These are phyloP conservation scores for Rhyacichthys aspro DNA, from an alignment of 2,797 vertebrate species.

Conservation along the genomic window DNA sequence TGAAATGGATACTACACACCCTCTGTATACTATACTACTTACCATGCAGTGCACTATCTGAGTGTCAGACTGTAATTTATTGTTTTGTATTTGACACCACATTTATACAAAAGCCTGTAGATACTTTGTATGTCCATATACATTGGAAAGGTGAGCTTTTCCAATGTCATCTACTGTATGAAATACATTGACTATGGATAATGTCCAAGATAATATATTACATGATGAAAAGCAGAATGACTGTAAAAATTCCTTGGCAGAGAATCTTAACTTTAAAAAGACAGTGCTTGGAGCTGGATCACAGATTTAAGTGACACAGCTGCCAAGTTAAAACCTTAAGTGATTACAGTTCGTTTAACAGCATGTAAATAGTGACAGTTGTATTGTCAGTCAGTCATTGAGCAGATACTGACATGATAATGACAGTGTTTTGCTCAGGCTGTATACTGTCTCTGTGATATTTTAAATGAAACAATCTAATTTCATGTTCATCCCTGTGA, in stretches of 20 bases:
- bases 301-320: background rate
- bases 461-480: slow-evolving; percentile 19
- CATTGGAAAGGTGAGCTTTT: background rate
- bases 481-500: slow-evolving; percentile 3
- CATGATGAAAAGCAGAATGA: slow-evolving; percentile 22
- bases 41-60: background rate
- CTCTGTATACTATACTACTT: background rate
- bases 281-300: background rate
- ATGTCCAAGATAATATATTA: no score
- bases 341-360: slow-evolving; percentile 7
- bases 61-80: background rate
- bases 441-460: background rate
- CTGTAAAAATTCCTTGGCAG: slow-evolving; percentile 11
- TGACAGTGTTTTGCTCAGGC: slow-evolving; percentile 23
- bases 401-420: slow-evolving; percentile 15
- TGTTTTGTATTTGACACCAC: slow-evolving; percentile 2
- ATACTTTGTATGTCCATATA: background rate
- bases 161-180: no score
- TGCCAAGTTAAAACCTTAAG: background rate
- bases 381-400: background rate
- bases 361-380: background rate
- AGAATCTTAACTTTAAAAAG: background rate
- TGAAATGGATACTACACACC: background rate
- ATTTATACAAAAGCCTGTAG: background rate
- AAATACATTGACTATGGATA: background rate